Evolutionary conservation across 2,888 invertebrate genomes (phyloP), one percentile per base, ranked within the genome.

Genomic region (Coremacera marginata): DNA sequence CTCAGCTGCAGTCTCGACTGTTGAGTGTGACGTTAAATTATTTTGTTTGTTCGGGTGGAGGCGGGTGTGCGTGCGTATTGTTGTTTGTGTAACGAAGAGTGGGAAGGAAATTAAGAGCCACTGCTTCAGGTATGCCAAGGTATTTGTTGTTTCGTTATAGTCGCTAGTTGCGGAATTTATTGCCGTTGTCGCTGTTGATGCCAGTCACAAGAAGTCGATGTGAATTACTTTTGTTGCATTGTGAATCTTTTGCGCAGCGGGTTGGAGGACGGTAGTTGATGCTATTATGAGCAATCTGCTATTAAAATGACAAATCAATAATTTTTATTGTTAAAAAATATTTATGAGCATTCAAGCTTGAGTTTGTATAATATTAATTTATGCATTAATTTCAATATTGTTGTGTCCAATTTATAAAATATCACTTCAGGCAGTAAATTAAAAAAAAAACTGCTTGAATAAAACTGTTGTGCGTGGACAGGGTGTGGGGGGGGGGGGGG

Each of bases 81-180:
- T 44, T 44, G 44, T 44, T 14, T 7, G 44, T 2, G 44, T 1
- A 11, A 5, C 31, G 44, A 11, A 44, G 11, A 14, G 11, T 44
- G 11, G 44, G 44, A 11, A 44, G 44, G 44, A 44, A 55, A 19
- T 19, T 55, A 19, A n/a, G 55, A 14, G 19, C 25, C 9, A 1
- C 25, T 60, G n/a, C 11, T 16, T 31, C 67, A 67, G 67, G 37
- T 65, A 34, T 34, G 31, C 14, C 34, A n/a, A n/a, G 37, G 7
- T 37, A 67, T 37, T 67, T 22, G 67, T 19, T 67, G 67, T 44
- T 37, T 67, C 67, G 11, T 19, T 22, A 67, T 67, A 22, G 37
- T 19, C 19, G 4, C 37, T 37, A 22, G 67, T 37, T 22, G 67
- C 22, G 65, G 37, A 34, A 37, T 67, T 37, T 22, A 37, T 19